phyloP scores from a whole-genome alignment of 2,113 vertebrate species.

The Colius striatus region DNA sequence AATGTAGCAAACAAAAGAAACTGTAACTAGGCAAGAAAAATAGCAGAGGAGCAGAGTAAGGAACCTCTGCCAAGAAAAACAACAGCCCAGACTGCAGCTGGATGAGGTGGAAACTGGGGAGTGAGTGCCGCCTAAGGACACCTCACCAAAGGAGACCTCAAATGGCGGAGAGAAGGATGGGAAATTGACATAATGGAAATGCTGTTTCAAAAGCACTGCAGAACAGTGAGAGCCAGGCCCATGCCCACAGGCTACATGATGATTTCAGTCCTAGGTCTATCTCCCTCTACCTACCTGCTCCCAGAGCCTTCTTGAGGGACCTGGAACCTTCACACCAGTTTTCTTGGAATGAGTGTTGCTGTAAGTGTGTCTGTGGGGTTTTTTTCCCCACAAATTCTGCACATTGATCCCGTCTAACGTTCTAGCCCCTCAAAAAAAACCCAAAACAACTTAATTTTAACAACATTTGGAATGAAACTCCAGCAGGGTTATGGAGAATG shows the following conservation, averaged over 20 bases:
- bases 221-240: background rate
- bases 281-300: background rate
- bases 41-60: background rate
- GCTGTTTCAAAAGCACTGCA: background rate
- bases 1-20: background rate
- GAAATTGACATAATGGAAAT: accelerated
- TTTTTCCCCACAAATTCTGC: background rate
- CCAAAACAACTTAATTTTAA: background rate
- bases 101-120: background rate
- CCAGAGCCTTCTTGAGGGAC: background rate
- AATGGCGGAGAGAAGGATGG: background rate
- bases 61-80: background rate
- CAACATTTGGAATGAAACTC: background rate
- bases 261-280: background rate
- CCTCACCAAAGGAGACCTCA: background rate
- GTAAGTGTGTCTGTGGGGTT: background rate
- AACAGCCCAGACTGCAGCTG: background rate
- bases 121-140: background rate
- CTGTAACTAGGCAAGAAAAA: background rate
- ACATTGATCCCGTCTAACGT: background rate
- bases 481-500: background rate
- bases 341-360: background rate
- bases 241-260: background rate
- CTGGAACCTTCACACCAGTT: accelerated
- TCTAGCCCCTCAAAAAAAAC: background rate